These are phyloP conservation scores for Poeciliopsis occidentalis DNA, from an alignment of 2,113 vertebrate species.

Conservation along the genomic window DNA sequence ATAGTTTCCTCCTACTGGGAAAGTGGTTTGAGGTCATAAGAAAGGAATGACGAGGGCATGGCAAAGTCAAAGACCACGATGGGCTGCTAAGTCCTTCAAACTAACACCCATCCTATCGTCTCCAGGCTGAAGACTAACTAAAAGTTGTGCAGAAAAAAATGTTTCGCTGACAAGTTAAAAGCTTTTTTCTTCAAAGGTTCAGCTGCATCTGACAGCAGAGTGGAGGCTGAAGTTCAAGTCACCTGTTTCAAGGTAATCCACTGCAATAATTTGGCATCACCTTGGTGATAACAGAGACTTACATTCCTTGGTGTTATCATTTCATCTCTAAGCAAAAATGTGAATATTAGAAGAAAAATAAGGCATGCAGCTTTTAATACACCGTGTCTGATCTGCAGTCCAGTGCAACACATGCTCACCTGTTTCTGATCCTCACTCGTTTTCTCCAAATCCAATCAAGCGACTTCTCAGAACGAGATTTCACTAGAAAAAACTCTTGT, in stretches of 20 bases:
- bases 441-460: conserved; percentile 27
- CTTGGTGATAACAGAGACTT: conserved; percentile 8
- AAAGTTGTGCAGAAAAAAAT: conserved; percentile 1
- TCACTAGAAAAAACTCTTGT: conserved; percentile 20
- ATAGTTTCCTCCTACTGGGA: neutral
- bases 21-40: neutral
- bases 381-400: neutral
- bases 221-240: neutral
- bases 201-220: neutral
- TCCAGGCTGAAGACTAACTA: conserved; percentile 20
- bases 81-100: conserved; percentile 4
- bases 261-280: neutral
- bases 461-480: conserved; percentile 39
- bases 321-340: conserved; percentile 17
- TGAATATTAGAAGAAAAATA: neutral
- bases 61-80: neutral
- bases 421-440: conserved; percentile 15
- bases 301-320: neutral
- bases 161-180: conserved; percentile 3
- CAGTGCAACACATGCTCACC: neutral
- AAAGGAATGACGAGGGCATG: neutral
- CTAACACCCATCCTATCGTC: neutral
- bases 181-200: conserved; percentile 7
- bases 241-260: neutral
- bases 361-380: neutral